Evolutionary conservation across 2,113 vertebrate genomes (phyloP).

Genomic region (Apaloderma vittatum): DNA sequence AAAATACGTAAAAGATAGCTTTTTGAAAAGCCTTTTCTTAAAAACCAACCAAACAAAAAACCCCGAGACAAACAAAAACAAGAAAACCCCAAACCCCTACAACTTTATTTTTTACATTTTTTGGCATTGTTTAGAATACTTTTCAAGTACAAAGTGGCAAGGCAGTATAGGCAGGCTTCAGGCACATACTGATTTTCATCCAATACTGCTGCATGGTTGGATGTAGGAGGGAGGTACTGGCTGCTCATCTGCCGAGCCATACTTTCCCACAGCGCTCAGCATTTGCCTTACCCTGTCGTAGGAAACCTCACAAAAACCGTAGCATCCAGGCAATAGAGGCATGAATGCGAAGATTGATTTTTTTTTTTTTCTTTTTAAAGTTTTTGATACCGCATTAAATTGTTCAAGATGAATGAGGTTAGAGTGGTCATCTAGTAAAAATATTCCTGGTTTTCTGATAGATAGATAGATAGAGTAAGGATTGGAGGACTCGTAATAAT

Average conservation of each 20-base stretch:
- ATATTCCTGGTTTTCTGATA: not conserved
- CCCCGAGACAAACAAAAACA: too few relatives aligned
- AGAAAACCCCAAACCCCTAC: too few relatives aligned
- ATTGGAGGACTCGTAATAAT: not conserved
- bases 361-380: not conserved
- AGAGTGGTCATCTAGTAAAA: not conserved
- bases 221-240: rapidly evolving
- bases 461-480: not conserved
- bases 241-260: rapidly evolving
- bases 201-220: not conserved
- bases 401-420: not conserved
- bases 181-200: not conserved
- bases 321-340: not conserved
- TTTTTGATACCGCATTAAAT: not conserved
- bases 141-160: not conserved
- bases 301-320: not conserved
- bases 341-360: not conserved
- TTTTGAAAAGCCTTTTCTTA: too few relatives aligned
- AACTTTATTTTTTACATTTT: not conserved
- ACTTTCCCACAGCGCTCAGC: rapidly evolving
- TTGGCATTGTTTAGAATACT: not conserved
- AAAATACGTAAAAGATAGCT: not conserved
- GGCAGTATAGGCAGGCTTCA: not conserved
- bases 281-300: not conserved
- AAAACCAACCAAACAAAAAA: too few relatives aligned